These are phyloP conservation scores for Cantharis rufa DNA, from an alignment of 2,888 invertebrate species.

Conservation along the genomic window DNA sequence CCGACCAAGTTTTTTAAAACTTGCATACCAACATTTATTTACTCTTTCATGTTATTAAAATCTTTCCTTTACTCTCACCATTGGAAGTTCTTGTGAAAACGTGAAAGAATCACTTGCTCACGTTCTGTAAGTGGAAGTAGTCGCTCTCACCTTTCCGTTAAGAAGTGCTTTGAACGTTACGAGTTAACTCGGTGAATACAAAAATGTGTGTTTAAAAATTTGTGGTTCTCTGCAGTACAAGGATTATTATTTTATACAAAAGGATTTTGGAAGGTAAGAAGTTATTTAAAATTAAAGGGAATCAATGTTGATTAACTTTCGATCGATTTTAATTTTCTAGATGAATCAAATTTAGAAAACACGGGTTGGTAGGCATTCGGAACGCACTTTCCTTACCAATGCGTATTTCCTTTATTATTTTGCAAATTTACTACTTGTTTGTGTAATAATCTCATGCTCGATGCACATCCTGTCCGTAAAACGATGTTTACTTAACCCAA, in stretches of 20 bases:
- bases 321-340: not conserved
- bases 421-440: not conserved
- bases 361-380: not conserved
- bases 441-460: not conserved
- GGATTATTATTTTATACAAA: not conserved
- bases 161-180: not conserved
- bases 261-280: not conserved
- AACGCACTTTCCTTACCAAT: not conserved
- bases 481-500: not conserved
- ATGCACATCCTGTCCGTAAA: not conserved
- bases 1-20: not conserved
- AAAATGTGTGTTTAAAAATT: not conserved
- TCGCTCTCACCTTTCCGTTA: not conserved
- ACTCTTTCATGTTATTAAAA: not conserved
- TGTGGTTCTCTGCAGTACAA: not conserved
- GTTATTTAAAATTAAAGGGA: not conserved
- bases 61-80: not conserved
- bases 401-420: not conserved
- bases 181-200: not conserved
- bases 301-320: not conserved
- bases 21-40: not conserved
- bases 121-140: not conserved
- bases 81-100: not conserved
- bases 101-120: not conserved
- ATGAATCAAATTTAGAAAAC: not conserved